phyloP scores from a whole-genome alignment of 2,113 vertebrate genomes.

The Xyrauchen texanus region DNA sequence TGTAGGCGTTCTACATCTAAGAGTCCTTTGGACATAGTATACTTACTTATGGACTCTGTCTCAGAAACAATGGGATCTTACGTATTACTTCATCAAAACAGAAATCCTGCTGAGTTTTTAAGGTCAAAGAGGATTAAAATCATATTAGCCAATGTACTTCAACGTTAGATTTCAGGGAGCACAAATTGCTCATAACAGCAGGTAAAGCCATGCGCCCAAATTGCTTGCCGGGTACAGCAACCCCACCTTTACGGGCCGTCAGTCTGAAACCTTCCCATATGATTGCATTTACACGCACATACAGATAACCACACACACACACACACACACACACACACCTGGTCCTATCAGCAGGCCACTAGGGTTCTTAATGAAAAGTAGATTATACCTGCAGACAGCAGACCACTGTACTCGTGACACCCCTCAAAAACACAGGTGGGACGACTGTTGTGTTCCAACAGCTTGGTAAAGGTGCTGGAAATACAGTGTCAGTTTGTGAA shows the following conservation, averaged over 20 bases:
- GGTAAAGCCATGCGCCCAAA: slow-evolving; percentile 24
- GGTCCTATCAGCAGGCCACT: slow-evolving; percentile 35
- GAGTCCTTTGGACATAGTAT: too few relatives aligned
- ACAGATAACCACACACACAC: not conserved
- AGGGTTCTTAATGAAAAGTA: slow-evolving; percentile 48
- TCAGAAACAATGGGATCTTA: slow-evolving; percentile 7
- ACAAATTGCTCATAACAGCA: slow-evolving; percentile 42
- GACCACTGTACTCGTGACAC: not conserved
- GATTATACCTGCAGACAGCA: slow-evolving; percentile 43
- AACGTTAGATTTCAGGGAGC: slow-evolving; percentile 12
- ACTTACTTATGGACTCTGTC: slow-evolving; percentile 11
- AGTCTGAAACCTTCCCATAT: slow-evolving; percentile 8
- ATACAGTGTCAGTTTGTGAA: slow-evolving; percentile 1
- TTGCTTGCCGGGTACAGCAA: slow-evolving; percentile 20
- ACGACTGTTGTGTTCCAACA: slow-evolving; percentile 15
- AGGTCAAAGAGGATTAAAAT: slow-evolving; percentile 49
- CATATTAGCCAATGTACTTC: slow-evolving; percentile 15
- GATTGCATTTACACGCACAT: not conserved
- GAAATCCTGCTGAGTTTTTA: slow-evolving; percentile 30
- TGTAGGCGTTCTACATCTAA: too few relatives aligned
- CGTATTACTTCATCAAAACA: slow-evolving; percentile 23
- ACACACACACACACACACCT: slow-evolving; percentile 38
- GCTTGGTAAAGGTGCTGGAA: slow-evolving; percentile 38
- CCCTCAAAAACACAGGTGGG: not conserved
- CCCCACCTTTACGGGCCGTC: slow-evolving; percentile 19